These are phyloP conservation scores for Drosophila saltans DNA, from an alignment of 1,140 invertebrate genomes.

Conservation along the genomic window DNA sequence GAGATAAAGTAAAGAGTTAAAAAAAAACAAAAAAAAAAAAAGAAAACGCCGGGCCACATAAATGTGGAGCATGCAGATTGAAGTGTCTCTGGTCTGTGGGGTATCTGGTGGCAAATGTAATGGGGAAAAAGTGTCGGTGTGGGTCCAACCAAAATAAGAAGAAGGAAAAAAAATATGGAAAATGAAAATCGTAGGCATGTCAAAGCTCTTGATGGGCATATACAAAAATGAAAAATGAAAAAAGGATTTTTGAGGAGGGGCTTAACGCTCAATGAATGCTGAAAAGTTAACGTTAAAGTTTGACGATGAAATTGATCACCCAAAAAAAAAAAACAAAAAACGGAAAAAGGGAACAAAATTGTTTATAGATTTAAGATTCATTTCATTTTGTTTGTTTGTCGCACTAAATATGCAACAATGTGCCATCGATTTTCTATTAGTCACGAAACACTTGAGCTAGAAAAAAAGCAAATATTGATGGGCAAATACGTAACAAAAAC, in stretches of 20 bases:
- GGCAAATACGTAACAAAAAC: conserved; percentile 41
- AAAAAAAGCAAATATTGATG: conserved; percentile 63
- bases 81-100: conserved; percentile 48
- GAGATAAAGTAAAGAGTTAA: conserved; percentile 21
- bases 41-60: conserved; percentile 67
- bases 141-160: conserved; percentile 3
- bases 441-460: conserved; percentile 62
- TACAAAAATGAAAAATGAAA: not conserved
- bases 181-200: conserved; percentile 35
- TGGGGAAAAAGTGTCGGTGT: conserved; percentile 19
- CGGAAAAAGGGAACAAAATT: not conserved
- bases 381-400: conserved; percentile 43
- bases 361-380: conserved; percentile 32
- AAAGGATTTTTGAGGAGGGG: conserved; percentile 23
- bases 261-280: conserved; percentile 24
- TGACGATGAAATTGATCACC: conserved; percentile 6
- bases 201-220: conserved; percentile 13
- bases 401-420: conserved; percentile 65
- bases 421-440: conserved; percentile 76
- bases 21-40: conserved; percentile 33
- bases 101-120: conserved; percentile 13
- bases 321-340: not conserved
- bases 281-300: conserved; percentile 10
- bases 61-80: conserved; percentile 78
- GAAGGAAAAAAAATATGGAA: not conserved